These are phyloP conservation scores for Platycercus adscitus DNA, from an alignment of 2,113 vertebrate species.

Conservation along the genomic window DNA sequence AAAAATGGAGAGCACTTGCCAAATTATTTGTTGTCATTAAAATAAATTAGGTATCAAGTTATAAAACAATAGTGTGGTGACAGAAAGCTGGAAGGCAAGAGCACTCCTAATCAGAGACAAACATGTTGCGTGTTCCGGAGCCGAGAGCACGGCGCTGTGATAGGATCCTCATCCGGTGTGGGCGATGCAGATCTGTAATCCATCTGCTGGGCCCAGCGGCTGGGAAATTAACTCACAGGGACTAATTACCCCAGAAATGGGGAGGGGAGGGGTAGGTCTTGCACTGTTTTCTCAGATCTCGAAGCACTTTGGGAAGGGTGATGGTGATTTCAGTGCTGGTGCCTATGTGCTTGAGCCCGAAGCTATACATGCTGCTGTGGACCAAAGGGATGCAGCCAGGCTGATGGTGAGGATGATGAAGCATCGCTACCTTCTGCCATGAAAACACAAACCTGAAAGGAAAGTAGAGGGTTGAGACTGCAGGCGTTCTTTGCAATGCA, in stretches of 20 bases:
- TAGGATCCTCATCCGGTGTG: not conserved
- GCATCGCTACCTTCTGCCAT: not conserved
- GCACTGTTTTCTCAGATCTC: not conserved
- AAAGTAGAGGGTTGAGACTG: not conserved
- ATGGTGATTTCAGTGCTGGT: not conserved
- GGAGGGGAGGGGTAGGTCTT: not conserved
- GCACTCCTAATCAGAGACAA: constrained; percentile 23
- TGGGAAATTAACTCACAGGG: constrained; percentile 10
- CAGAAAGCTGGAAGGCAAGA: constrained; percentile 70
- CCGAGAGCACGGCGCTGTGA: not conserved
- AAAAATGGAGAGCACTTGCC: constrained; percentile 16
- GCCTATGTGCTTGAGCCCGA: not conserved
- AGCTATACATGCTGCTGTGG: fast-evolving
- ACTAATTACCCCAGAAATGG: not conserved
- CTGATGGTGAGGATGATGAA: not conserved
- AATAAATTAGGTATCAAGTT: constrained; percentile 63
- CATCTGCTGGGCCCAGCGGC: not conserved
- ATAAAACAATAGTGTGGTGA: constrained; percentile 65
- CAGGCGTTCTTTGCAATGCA: fast-evolving
- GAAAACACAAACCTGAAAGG: not conserved
- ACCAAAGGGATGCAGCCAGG: not conserved
- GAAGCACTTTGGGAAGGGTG: not conserved
- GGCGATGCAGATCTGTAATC: not conserved
- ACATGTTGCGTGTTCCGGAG: not conserved
- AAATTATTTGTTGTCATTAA: constrained; percentile 69